Evolutionary conservation across 2,888 invertebrate genomes (phyloP), one percentile per base, ranked within the genome.

Genomic region (Drosophila stalkeri): DNA sequence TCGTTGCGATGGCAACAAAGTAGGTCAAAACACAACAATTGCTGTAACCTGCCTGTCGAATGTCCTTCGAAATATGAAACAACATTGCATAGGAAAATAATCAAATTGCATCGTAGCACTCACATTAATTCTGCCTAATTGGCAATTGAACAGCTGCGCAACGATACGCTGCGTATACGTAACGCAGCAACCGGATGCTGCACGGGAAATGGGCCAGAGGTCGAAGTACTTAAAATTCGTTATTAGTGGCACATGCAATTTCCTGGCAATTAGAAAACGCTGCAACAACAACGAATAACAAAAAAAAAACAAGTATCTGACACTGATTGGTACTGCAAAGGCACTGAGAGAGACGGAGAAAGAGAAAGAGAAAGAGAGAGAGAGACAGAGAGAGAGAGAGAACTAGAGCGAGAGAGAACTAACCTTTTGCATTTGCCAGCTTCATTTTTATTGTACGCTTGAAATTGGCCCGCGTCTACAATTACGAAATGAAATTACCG

Each of bases 401-500:
- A 33, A 9, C 2, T 12, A 37, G 37, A 37, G 37, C 2, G 14
- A 37, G 7, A 16, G 2, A 9, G 14, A 11, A 11, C 31, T 71
- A 72, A 81, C 75, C 82, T 75, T 78, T 85, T 20, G 56, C 64
- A 64, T 72, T 80, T 68, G 20, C 37, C 54, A 51, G 44, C 31
- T 56, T 52, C 39, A 11, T 12, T 39, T 49, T 39, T 12, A n/a
- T 27, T 23, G 20, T 27, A 7, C 55, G 27, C 60, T 41, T 41
- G 23, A 52, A 73, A 72, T 68, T 64, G 74, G 72, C 60, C 67
- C 55, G 39, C 47, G 72, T 47, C 78, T 72, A 71, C 72, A 77
- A 80, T 81, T 83, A 75, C 71, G 51, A 69, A 86, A 78, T 59
- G 54, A 64, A 73, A 74, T 86, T 83, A 81, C 61, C 39, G 68